Evolutionary conservation across 2,797 vertebrate species (phyloP), one percentile per base, ranked within the genome.

Genomic region (Bucorvus abyssinicus): DNA sequence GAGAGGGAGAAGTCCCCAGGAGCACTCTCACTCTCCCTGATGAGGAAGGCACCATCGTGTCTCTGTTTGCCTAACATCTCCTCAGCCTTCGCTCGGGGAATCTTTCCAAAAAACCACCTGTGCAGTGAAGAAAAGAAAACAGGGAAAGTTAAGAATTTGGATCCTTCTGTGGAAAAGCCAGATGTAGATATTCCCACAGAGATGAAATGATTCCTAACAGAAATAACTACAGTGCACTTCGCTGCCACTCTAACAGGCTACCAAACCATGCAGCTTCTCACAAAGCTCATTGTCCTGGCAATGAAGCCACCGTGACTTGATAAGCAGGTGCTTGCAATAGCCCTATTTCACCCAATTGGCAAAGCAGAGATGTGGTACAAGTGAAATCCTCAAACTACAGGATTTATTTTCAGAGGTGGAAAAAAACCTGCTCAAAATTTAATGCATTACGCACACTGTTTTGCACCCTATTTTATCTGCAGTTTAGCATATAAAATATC

Each of bases 41-140:
- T 99, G 78, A 99, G 99, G 97, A 99, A 99, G 91, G 99, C 99
- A 87, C 99, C 99, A 9, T 99, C 99, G 0, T 99, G 99, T 98
- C 99, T 98, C 98, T 99, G 99, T 98, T 99, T 99, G 97, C 99
- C 99, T 73, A 99, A 98, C 98, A 99, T 99, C 98, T 99, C 99
- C 97, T 99, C 99, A 93, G 99, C 99, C 97, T 99, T 99, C 26
- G 99, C 99, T 94, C 99, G 98, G 55, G 99, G 99, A 96, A 99
- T 99, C 98, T 99, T 99, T 91, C 99, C 99, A 76, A 99, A 99
- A 98, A 99, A 99, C 99, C 99, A 99, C 98, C 99, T 99, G 97
- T 61, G 75, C 32, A 93, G 85, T 22, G 71, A 91, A 47, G 45
- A 83, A 92, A 96, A 82, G 38, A 79, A 90, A 91, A 79, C 0